Conservation (phyloP, 2,113 vertebrate genomes). For the Mirza zaza region DNA sequence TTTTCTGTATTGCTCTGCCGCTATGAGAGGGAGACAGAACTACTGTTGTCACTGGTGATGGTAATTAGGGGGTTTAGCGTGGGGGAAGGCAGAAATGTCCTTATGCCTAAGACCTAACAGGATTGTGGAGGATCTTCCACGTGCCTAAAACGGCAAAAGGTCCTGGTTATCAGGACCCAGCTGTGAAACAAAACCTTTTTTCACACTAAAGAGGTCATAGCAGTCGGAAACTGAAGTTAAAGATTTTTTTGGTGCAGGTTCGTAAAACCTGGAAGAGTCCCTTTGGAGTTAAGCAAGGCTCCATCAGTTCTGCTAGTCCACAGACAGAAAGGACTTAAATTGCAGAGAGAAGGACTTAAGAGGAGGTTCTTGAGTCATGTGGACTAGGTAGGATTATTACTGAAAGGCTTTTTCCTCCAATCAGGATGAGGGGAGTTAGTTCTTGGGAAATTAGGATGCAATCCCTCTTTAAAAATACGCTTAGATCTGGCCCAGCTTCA, state of each 20-base stretch:
- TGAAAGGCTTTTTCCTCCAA: not conserved
- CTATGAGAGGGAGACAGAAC: not conserved
- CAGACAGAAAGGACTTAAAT: not conserved
- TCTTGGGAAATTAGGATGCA: not conserved
- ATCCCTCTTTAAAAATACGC: not conserved
- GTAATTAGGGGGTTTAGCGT: not conserved
- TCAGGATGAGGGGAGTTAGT: not conserved
- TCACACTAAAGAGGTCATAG: not conserved
- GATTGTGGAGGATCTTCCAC: not conserved
- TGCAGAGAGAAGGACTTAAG: not conserved
- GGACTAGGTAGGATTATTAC: not conserved
- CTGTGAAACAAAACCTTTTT: not conserved
- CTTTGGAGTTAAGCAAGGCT: not conserved
- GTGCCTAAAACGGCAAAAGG: no score
- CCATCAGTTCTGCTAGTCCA: fast-evolving
- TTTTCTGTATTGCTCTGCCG: not conserved
- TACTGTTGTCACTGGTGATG: not conserved
- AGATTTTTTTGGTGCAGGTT: not conserved
- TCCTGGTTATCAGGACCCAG: not conserved
- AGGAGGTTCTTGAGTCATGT: not conserved
- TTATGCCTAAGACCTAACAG: not conserved
- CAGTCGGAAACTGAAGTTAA: not conserved
- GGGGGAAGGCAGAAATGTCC: fast-evolving
- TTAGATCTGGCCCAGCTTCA: not conserved
- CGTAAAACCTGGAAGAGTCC: not conserved